Evolutionary conservation across 2,888 invertebrate species (phyloP).

Genomic region (Oasisia sp.): DNA sequence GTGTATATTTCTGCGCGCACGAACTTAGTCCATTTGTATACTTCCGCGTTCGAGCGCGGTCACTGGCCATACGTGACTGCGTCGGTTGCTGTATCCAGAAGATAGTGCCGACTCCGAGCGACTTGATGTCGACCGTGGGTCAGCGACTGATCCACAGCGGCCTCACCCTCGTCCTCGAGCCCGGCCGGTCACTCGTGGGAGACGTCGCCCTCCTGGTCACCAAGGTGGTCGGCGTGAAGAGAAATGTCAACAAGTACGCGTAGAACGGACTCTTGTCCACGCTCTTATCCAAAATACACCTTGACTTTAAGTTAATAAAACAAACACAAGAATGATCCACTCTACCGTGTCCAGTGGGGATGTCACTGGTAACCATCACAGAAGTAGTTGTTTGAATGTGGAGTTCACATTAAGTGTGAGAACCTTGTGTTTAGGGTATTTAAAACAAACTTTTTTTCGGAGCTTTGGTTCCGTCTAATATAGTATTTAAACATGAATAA

Average conservation of each 20-base stretch:
- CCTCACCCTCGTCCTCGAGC: slow-evolving; percentile 64
- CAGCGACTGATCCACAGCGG: slow-evolving; percentile 37
- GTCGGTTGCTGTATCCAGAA: slow-evolving; percentile 19
- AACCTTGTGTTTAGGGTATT: too few species aligned
- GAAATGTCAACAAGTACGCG: slow-evolving; percentile 46
- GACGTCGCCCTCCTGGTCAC: slow-evolving; percentile 58
- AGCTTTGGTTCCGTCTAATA: too few species aligned
- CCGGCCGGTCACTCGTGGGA: slow-evolving; percentile 65
- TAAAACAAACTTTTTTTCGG: too few species aligned
- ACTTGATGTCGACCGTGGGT: slow-evolving; percentile 46
- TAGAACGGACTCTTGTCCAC: background rate
- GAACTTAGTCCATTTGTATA: background rate
- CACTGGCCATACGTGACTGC: background rate
- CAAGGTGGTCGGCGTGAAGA: slow-evolving; percentile 61
- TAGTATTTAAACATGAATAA: too few species aligned
- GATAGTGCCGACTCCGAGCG: slow-evolving; percentile 45
- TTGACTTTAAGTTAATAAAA: too few species aligned
- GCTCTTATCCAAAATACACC: background rate
- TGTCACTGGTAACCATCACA: too few species aligned
- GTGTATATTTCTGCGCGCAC: background rate
- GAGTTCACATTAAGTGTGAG: too few species aligned
- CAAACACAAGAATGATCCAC: too few species aligned
- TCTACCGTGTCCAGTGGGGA: too few species aligned
- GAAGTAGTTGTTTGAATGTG: too few species aligned
- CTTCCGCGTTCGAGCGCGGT: background rate